phyloP scores from a whole-genome alignment of 1,140 invertebrate species.

The Bactericera cockerelli region DNA sequence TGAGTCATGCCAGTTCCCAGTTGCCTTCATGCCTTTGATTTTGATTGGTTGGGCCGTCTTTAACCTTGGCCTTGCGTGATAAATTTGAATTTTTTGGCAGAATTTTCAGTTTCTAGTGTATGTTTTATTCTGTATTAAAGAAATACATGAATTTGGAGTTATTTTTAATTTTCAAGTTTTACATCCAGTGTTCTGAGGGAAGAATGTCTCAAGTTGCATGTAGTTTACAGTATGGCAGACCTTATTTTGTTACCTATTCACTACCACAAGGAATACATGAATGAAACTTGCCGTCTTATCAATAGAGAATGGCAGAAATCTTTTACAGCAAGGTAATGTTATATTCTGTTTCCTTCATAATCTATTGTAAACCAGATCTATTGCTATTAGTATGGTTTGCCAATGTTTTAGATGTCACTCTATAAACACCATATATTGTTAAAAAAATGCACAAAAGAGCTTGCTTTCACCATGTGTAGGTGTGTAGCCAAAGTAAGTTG shows the following conservation, averaged over 20 bases:
- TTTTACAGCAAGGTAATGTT: neutral
- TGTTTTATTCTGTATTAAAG: too few relatives aligned
- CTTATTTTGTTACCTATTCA: conserved; percentile 4
- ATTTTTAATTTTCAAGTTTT: neutral
- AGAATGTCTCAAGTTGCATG: neutral
- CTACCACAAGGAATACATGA: neutral
- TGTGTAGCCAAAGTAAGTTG: too few relatives aligned
- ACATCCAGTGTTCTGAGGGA: neutral
- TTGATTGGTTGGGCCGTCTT: too few relatives aligned
- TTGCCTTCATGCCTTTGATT: too few relatives aligned
- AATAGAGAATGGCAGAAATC: neutral
- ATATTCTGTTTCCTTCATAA: too few relatives aligned
- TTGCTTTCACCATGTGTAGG: too few relatives aligned
- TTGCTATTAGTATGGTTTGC: too few relatives aligned
- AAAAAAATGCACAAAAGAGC: too few relatives aligned
- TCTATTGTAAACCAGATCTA: too few relatives aligned
- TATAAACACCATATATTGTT: too few relatives aligned
- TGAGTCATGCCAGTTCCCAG: too few relatives aligned
- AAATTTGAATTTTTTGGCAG: neutral
- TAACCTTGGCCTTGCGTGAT: conserved; percentile 2
- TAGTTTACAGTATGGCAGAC: neutral
- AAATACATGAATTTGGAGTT: conserved; percentile 3
- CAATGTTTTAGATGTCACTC: too few relatives aligned
- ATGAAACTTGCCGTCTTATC: conserved; percentile 8
- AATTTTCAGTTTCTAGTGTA: neutral